Evolutionary conservation across 2,888 invertebrate genomes (phyloP).

Genomic region (Meiosimyza decipiens): DNA sequence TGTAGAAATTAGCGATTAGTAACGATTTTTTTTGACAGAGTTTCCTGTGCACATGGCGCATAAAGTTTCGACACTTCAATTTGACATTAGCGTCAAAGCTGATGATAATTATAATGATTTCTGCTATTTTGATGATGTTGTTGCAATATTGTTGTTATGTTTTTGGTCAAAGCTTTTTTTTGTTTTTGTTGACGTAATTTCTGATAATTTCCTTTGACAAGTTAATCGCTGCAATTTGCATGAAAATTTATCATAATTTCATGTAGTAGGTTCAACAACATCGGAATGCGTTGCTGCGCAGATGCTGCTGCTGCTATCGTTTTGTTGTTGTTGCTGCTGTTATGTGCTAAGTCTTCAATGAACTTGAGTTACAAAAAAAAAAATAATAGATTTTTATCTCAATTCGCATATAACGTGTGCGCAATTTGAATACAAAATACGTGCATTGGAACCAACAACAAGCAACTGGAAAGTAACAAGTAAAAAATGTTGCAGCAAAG

Average conservation of each 20-base stretch:
- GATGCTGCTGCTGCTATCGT: too few relatives aligned
- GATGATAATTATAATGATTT: too few relatives aligned
- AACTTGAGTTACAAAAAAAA: neutral
- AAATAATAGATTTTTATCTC: constrained; percentile 13
- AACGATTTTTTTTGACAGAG: too few relatives aligned
- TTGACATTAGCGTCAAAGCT: too few relatives aligned
- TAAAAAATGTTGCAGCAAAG: too few relatives aligned
- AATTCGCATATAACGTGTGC: neutral
- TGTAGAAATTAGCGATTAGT: too few relatives aligned
- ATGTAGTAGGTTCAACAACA: constrained; percentile 40
- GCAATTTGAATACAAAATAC: too few relatives aligned
- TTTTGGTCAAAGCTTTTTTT: neutral
- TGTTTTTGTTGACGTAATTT: constrained; percentile 51
- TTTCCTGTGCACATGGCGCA: too few relatives aligned
- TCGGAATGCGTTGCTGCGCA: neutral
- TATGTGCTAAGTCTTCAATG: neutral
- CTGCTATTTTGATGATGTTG: neutral
- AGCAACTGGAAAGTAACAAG: too few relatives aligned
- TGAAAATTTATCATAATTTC: constrained; percentile 62
- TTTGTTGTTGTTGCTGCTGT: constrained; percentile 3
- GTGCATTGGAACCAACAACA: too few relatives aligned
- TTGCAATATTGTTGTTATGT: neutral
- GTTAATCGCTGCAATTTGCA: constrained; percentile 62
- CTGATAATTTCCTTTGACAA: constrained; percentile 61
- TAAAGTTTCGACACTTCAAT: too few relatives aligned